A percentile compares a stretch with the other conserved stretches of the same genome.
phyloP scores from a whole-genome alignment of 1,140 invertebrate genomes.

The Nautilus pompilius region DNA sequence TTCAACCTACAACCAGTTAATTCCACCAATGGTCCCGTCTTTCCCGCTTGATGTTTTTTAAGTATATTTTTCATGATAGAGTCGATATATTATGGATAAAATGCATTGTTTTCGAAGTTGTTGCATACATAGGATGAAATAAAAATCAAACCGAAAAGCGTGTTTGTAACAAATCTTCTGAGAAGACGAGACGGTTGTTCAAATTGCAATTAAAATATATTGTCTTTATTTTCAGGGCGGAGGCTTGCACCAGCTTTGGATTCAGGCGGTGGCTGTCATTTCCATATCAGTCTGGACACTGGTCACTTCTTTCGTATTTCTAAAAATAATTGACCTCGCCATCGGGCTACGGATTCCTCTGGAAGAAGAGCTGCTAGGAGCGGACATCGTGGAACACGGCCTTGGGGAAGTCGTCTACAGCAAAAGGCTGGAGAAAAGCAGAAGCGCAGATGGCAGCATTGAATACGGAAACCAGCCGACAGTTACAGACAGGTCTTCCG shows the following conservation, averaged over 20 bases:
- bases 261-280: slow-evolving; percentile 71
- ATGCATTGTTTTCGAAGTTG: not conserved
- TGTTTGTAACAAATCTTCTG: slow-evolving; percentile 3
- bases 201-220: slow-evolving; percentile 5
- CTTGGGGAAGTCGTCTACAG: slow-evolving; percentile 8
- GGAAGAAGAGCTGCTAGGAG: slow-evolving; percentile 50
- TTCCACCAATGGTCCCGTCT: too few relatives aligned
- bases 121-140: not conserved
- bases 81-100: not conserved
- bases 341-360: slow-evolving; percentile 47
- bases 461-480: not conserved
- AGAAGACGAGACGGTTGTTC: not conserved
- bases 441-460: not conserved
- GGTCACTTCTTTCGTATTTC: slow-evolving; percentile 44
- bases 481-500: not conserved
- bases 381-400: slow-evolving; percentile 51
- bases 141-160: not conserved
- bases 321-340: slow-evolving; percentile 44
- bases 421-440: slow-evolving; percentile 12
- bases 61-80: not conserved
- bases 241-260: slow-evolving; percentile 79
- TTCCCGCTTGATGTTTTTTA: too few relatives aligned
- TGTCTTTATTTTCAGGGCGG: slow-evolving; percentile 63
- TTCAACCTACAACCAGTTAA: too few relatives aligned
- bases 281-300: slow-evolving; percentile 73